Percentiles rank a stretch among this genome's conserved stretches.
Conservation (phyloP, 2,113 vertebrate genomes). For the Anas platyrhynchos region DNA sequence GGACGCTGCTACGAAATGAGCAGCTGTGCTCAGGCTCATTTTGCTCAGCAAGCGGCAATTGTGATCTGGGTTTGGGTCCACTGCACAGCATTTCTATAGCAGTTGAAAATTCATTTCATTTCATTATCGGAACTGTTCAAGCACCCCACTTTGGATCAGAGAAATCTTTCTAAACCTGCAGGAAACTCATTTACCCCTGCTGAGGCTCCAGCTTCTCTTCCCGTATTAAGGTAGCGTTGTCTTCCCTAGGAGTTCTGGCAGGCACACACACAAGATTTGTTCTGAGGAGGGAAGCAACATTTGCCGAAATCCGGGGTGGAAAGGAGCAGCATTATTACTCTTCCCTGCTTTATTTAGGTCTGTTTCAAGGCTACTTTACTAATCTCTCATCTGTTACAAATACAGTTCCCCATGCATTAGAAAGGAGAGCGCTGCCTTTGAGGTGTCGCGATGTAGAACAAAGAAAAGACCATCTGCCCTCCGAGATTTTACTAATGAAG, state of each 20-base stretch:
- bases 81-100: slow-evolving; percentile 37
- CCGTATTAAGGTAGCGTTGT: not conserved
- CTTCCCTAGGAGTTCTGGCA: not conserved
- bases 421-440: not conserved
- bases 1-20: not conserved
- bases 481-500: not conserved
- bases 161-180: slow-evolving; percentile 66
- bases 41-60: not conserved
- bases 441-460: not conserved
- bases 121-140: slow-evolving; percentile 68
- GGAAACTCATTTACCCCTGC: slow-evolving; percentile 71
- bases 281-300: not conserved
- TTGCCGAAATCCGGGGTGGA: not conserved
- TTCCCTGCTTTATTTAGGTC: slow-evolving; percentile 18
- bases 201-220: slow-evolving; percentile 55
- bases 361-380: slow-evolving; percentile 30
- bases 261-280: not conserved
- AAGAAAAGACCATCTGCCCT: not conserved
- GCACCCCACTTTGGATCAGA: slow-evolving; percentile 46
- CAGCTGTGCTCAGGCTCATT: slow-evolving; percentile 28
- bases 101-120: slow-evolving; percentile 67
- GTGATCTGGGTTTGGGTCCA: slow-evolving; percentile 1
- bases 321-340: not conserved
- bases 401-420: not conserved
- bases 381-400: slow-evolving; percentile 9